phyloP scores from a whole-genome alignment of 2,797 vertebrate species.

The Aulostomus chinensis region DNA sequence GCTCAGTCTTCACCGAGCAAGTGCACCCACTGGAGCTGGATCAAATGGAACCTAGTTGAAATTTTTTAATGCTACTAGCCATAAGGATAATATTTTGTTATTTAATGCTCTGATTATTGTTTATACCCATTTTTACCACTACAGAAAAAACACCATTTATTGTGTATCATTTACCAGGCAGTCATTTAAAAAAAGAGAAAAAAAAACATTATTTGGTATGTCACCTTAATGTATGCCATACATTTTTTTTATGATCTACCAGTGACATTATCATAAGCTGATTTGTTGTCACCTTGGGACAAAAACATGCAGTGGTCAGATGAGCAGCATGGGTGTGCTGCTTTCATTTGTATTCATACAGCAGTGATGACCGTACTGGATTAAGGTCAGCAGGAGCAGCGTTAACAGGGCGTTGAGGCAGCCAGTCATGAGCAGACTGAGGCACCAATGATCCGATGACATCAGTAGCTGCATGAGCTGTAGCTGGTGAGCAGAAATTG shows the following conservation, averaged over 20 bases:
- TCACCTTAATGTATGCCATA: slow-evolving; percentile 21
- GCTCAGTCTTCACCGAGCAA: slow-evolving; percentile 60
- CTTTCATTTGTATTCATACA: slow-evolving; percentile 46
- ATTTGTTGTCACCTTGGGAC: slow-evolving; percentile 51
- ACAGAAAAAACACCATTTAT: slow-evolving; percentile 34
- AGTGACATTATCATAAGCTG: slow-evolving; percentile 40
- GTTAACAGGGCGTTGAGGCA: slow-evolving; percentile 46
- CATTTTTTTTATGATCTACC: not conserved
- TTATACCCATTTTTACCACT: slow-evolving; percentile 54
- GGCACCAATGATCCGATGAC: slow-evolving; percentile 7
- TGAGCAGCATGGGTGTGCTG: slow-evolving; percentile 33
- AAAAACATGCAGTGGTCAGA: slow-evolving; percentile 38
- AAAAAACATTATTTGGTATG: slow-evolving; percentile 35
- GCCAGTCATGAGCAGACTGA: slow-evolving; percentile 54
- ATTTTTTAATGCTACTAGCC: slow-evolving; percentile 79
- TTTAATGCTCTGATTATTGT: slow-evolving; percentile 68
- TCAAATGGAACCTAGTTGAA: slow-evolving; percentile 67
- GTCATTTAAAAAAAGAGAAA: slow-evolving; percentile 22
- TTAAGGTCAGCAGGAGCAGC: slow-evolving; percentile 60
- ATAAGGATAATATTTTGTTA: slow-evolving; percentile 75
- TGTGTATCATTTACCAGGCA: slow-evolving; percentile 34
- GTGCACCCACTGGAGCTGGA: slow-evolving; percentile 73
- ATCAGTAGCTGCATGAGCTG: slow-evolving; percentile 12
- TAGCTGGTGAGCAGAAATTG: not conserved
- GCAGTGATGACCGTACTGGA: slow-evolving; percentile 42